Base-by-base conservation (phyloP, 1,140 invertebrate genomes). In the Pygmarrhopalites habei region DNA sequence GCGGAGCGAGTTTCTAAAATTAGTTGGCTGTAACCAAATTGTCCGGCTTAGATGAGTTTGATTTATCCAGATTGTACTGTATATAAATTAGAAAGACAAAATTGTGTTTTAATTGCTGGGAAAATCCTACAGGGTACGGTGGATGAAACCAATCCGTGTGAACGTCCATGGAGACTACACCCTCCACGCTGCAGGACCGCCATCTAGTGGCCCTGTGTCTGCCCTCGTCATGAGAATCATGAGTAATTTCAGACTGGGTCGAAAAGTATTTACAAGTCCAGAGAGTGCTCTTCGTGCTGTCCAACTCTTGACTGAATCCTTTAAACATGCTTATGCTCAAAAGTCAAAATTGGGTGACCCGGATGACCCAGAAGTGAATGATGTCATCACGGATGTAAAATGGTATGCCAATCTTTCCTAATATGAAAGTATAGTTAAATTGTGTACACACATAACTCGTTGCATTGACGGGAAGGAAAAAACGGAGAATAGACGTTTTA, bases 271-370 rank as follows among this genome's bases (percentile, higher is more conserved):
- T n/a, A 5, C 19, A 2, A 29, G 1, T 10, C 17, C 23, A 1
- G 19, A 4, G 5, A 4, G 58, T 2, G 23, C n/a, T 46, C 17
- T 44, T 30, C 2, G 19, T n/a, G 30, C 88, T 1, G 87, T 89
- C 74, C 92, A 96, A 73, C 82, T 89, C 63, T 88, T 96, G 28
- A 79, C 87, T 17, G 95, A 99, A 76, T 83, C 92, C 0, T 87
- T 92, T 67, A 99, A 99, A 75, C 92, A 89, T 76, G 90, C 89
- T 0, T 98, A 88, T 73, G 92, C 92, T 0, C 81, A 83, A 53
- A 81, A 94, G 62, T 86, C 85, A 5, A 80, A 86, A 71, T 74
- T 99, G n/a, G 94, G 88, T 0, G 95, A 99, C 79, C 80, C 81
- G 21, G 92, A 12, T 10, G 10, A 12, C n/a, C n/a, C 39, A 12